Evolutionary conservation across 2,888 invertebrate genomes (phyloP).

Genomic region (Taphrorychus bicolor): DNA sequence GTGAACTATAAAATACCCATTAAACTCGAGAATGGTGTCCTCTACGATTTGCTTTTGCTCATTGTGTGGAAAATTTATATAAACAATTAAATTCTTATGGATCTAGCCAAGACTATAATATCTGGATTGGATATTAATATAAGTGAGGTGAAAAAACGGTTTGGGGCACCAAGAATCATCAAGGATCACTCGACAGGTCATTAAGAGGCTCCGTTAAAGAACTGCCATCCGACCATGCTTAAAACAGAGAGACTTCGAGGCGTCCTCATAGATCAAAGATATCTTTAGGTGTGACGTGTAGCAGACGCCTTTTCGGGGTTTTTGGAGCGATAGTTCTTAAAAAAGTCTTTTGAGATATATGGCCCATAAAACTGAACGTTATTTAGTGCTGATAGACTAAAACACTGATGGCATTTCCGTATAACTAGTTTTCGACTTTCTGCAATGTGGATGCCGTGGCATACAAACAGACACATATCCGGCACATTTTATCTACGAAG

Average conservation of each 20-base stretch:
- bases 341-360: constrained; percentile 4
- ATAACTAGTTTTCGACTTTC: neutral
- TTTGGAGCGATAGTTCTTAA: neutral
- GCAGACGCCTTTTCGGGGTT: constrained; percentile 10
- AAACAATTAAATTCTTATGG: too few relatives aligned
- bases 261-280: constrained; percentile 18
- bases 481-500: neutral
- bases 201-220: neutral
- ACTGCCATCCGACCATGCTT: neutral
- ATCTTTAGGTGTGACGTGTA: constrained; percentile 14
- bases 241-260: neutral
- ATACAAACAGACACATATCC: too few relatives aligned
- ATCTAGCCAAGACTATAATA: too few relatives aligned
- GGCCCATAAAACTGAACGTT: constrained; percentile 6
- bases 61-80: too few relatives aligned
- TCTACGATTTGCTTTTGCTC: too few relatives aligned
- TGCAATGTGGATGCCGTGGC: too few relatives aligned
- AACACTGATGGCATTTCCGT: too few relatives aligned
- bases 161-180: too few relatives aligned
- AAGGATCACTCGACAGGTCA: constrained; percentile 19
- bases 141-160: too few relatives aligned
- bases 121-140: too few relatives aligned
- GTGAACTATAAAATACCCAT: neutral
- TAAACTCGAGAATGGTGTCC: too few relatives aligned
- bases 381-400: neutral